A percentile compares a stretch with the other conserved stretches of the same genome.
Conservation (phyloP, 2,113 vertebrate species). For the Sorex fumeus region DNA sequence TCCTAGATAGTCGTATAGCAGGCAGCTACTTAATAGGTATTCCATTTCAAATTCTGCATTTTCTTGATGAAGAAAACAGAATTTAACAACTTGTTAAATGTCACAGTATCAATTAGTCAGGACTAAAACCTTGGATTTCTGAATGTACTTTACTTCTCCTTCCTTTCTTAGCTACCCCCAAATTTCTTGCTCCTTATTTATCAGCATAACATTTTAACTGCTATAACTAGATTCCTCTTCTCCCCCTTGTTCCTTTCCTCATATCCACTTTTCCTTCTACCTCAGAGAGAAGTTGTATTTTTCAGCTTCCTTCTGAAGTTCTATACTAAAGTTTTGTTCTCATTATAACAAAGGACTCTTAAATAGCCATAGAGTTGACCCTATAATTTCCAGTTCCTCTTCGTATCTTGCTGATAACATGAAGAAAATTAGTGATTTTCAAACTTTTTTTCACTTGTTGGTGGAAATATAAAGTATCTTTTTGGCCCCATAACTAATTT, state of each 20-base stretch:
- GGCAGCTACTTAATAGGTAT: constrained; percentile 32
- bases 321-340: not conserved
- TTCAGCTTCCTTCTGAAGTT: not conserved
- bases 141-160: constrained; percentile 37
- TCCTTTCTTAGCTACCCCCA: constrained; percentile 20
- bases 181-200: not conserved
- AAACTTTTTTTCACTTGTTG: too few species aligned
- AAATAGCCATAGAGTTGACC: constrained; percentile 26
- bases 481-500: constrained; percentile 9
- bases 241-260: not conserved
- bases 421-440: not conserved
- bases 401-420: constrained; percentile 28
- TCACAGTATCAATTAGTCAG: not conserved
- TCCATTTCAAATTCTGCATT: constrained; percentile 20
- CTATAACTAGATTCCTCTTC: constrained; percentile 24
- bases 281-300: not conserved
- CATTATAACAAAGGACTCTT: not conserved
- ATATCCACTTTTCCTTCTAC: constrained; percentile 6
- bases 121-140: constrained; percentile 36
- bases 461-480: too few species aligned
- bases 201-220: not conserved
- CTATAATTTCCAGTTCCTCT: constrained; percentile 38
- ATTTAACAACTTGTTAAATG: not conserved
- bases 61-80: constrained; percentile 43
- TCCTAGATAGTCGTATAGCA: constrained; percentile 33